phyloP scores from a whole-genome alignment of 2,888 invertebrate genomes.

The Ornithoptera priamus region DNA sequence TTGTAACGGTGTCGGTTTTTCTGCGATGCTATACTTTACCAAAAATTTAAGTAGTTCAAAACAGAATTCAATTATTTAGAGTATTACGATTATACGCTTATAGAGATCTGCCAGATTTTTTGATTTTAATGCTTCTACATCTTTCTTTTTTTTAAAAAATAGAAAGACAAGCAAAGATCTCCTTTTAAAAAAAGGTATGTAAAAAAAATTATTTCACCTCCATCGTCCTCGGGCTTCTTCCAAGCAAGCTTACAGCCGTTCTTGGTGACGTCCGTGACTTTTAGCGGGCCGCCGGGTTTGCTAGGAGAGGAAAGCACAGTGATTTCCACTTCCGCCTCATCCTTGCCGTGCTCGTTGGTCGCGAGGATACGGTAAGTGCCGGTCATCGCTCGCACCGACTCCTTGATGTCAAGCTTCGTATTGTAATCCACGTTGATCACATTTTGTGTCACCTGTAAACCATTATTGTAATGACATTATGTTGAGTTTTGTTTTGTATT shows the following conservation, averaged over 20 bases:
- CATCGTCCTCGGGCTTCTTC: conserved; percentile 97
- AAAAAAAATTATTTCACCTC: conserved; percentile 77
- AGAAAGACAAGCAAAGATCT: no score
- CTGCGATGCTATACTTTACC: no score
- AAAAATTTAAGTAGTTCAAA: no score
- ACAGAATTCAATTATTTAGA: no score
- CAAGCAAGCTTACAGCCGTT: conserved; percentile 94
- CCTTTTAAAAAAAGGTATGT: no score
- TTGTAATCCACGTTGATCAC: conserved; percentile 94
- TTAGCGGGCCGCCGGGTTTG: conserved; percentile 93
- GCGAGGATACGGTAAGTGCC: conserved; percentile 95
- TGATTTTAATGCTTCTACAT: no score
- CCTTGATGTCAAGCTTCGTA: conserved; percentile 90
- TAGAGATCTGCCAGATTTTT: no score
- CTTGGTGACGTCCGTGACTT: conserved; percentile 93
- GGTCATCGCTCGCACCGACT: conserved; percentile 89
- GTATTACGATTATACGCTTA: no score
- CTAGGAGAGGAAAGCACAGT: conserved; percentile 91
- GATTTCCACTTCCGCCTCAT: conserved; percentile 96
- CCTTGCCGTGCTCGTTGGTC: conserved; percentile 93
- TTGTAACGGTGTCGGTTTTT: no score
- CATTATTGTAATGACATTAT: neutral
- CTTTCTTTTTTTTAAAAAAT: no score
- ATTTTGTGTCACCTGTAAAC: conserved; percentile 81
- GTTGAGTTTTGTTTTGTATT: no score